Evolutionary conservation across 2,797 vertebrate species (phyloP).

Genomic region (Myotis findleyi): DNA sequence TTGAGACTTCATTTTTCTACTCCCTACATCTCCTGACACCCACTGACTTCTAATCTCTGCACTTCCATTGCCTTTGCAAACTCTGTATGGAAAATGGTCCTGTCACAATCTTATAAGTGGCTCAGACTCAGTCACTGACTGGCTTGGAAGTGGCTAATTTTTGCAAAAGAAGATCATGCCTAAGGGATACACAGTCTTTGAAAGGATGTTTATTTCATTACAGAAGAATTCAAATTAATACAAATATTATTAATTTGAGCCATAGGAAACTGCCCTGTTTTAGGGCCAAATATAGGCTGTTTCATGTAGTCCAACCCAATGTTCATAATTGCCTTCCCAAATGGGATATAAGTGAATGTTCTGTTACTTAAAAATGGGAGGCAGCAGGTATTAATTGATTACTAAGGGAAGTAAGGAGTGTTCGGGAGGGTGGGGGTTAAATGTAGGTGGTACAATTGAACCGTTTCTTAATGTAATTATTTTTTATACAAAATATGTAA

Average conservation of each 20-base stretch:
- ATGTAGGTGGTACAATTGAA: not conserved
- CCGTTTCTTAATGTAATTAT: accelerated
- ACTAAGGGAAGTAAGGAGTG: not conserved
- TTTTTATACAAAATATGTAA: not conserved
- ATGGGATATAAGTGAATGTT: not conserved
- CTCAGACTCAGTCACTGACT: not conserved
- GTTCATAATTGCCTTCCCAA: not conserved
- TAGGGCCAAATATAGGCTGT: not conserved
- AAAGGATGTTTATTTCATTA: not conserved
- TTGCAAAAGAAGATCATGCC: not conserved
- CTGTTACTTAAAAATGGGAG: not conserved
- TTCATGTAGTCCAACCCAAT: too few relatives aligned
- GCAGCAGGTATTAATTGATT: accelerated
- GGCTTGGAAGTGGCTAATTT: not conserved
- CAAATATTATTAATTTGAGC: not conserved
- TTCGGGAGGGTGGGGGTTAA: accelerated
- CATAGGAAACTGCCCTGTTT: not conserved
- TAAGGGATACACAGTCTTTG: not conserved
- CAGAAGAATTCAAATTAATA: not conserved
- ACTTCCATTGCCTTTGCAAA: constrained; percentile 73
- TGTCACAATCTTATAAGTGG: constrained; percentile 58
- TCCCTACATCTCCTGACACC: constrained; percentile 74
- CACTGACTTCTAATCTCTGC: constrained; percentile 80
- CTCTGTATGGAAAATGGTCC: constrained; percentile 56
- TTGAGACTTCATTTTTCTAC: constrained; percentile 82